Conservation (phyloP, 2,113 vertebrate genomes). For the Bubo bubo region DNA sequence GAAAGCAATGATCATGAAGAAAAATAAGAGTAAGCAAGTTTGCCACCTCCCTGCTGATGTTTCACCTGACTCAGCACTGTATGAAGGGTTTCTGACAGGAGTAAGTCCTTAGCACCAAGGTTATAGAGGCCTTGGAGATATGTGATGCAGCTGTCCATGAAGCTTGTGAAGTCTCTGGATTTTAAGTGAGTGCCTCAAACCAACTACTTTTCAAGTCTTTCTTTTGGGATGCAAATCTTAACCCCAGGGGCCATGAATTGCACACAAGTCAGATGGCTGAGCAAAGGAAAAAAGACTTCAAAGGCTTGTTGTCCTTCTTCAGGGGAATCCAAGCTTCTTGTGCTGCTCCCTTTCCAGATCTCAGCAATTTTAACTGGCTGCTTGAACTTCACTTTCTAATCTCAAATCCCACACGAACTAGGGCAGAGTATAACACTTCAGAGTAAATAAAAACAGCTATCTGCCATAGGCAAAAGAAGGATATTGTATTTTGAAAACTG, state of each 20-base stretch:
- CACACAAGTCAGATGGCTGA: slow-evolving; percentile 26
- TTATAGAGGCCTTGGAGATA: slow-evolving; percentile 6
- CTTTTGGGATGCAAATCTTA: slow-evolving; percentile 63
- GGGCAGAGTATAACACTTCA: neutral
- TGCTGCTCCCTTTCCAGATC: slow-evolving; percentile 14
- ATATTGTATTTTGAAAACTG: neutral
- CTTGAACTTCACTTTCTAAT: slow-evolving; percentile 35
- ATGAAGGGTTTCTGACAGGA: neutral
- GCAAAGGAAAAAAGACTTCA: slow-evolving; percentile 61
- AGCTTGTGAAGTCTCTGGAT: slow-evolving; percentile 1
- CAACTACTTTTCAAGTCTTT: slow-evolving; percentile 45
- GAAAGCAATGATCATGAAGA: neutral
- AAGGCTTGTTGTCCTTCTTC: slow-evolving; percentile 47
- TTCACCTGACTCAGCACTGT: neutral
- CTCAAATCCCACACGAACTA: neutral
- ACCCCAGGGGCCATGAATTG: neutral
- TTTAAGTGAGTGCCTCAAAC: neutral
- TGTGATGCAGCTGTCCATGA: neutral
- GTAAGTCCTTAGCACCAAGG: neutral
- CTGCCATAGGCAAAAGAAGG: neutral
- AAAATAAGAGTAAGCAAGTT: slow-evolving; percentile 21
- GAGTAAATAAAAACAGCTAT: slow-evolving; percentile 14
- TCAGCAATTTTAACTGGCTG: slow-evolving; percentile 48
- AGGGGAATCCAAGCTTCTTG: slow-evolving; percentile 12
- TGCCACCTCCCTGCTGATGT: slow-evolving; percentile 9